Percentiles rank a stretch among this genome's conserved stretches.
These are phyloP conservation scores for Stegastes partitus DNA, from an alignment of 2,113 vertebrate genomes.

Conservation along the genomic window DNA sequence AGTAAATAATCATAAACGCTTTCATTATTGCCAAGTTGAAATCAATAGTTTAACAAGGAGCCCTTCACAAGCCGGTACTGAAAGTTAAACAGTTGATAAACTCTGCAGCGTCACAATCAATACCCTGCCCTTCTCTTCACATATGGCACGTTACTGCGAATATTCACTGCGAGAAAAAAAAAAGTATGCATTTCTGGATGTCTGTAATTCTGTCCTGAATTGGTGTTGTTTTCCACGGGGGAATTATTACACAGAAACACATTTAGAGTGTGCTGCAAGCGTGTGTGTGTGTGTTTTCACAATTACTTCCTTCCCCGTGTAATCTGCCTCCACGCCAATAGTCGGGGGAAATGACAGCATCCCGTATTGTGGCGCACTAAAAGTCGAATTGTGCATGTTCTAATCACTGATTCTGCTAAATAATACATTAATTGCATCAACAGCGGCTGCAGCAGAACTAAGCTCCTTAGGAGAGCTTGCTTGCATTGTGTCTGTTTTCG, in stretches of 20 bases:
- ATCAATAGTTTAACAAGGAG: constrained; percentile 63
- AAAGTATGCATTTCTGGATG: constrained; percentile 11
- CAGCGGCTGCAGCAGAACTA: constrained; percentile 65
- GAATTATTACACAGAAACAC: constrained; percentile 17
- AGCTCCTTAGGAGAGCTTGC: constrained; percentile 67
- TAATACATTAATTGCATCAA: constrained; percentile 74
- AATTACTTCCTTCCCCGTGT: constrained; percentile 36
- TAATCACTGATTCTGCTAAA: constrained; percentile 72
- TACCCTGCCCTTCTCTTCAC: constrained; percentile 34
- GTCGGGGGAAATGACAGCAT: constrained; percentile 53
- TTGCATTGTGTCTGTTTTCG: constrained; percentile 55
- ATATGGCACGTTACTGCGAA: constrained; percentile 25
- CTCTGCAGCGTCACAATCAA: constrained; percentile 60
- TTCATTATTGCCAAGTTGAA: constrained; percentile 50
- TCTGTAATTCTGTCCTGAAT: constrained; percentile 7
- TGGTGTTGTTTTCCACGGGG: neutral
- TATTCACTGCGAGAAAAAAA: neutral
- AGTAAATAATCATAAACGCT: constrained; percentile 39
- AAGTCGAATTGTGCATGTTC: constrained; percentile 62
- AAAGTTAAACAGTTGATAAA: constrained; percentile 75
- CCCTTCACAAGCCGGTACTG: constrained; percentile 39
- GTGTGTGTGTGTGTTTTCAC: constrained; percentile 33
- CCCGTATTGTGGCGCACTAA: constrained; percentile 34
- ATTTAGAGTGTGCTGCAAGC: constrained; percentile 14
- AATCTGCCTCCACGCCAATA: constrained; percentile 52